These are phyloP conservation scores for Macrostomum lignano DNA, from an alignment of 1,140 invertebrate genomes.

Conservation along the genomic window DNA sequence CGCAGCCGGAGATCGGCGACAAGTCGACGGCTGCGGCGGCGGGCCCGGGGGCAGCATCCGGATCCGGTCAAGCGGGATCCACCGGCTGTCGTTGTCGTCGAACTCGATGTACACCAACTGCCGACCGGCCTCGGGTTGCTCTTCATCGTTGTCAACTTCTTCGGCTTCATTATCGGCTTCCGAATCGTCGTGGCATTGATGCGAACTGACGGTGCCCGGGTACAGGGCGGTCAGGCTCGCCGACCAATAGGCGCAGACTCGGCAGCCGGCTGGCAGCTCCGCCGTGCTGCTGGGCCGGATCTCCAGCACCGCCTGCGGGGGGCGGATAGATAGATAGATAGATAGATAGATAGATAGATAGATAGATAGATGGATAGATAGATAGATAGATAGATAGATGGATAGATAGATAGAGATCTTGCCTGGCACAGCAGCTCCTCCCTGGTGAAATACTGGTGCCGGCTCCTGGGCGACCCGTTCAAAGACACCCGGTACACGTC, in stretches of 20 bases:
- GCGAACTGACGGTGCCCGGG: conserved; percentile 52
- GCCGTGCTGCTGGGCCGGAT: conserved; percentile 39
- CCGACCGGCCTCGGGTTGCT: not conserved
- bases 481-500: too few relatives aligned
- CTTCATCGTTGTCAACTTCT: conserved; percentile 4
- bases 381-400: too few relatives aligned
- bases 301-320: too few relatives aligned
- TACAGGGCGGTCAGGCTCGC: conserved; percentile 71
- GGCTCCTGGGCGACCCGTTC: too few relatives aligned
- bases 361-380: too few relatives aligned
- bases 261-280: conserved; percentile 26
- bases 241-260: conserved; percentile 78
- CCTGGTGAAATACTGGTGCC: too few relatives aligned
- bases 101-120: conserved; percentile 45
- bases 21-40: too few relatives aligned
- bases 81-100: conserved; percentile 70
- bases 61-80: conserved; percentile 60
- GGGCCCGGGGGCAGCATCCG: conserved; percentile 54
- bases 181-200: conserved; percentile 8
- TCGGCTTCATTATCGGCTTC: not conserved
- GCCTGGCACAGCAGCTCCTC: too few relatives aligned
- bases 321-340: too few relatives aligned
- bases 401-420: too few relatives aligned
- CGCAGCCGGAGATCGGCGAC: too few relatives aligned
- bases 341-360: too few relatives aligned